Percentiles rank a stretch among this genome's conserved stretches.
phyloP scores from a whole-genome alignment of 2,797 vertebrate species.

The Rhyacichthys aspro region DNA sequence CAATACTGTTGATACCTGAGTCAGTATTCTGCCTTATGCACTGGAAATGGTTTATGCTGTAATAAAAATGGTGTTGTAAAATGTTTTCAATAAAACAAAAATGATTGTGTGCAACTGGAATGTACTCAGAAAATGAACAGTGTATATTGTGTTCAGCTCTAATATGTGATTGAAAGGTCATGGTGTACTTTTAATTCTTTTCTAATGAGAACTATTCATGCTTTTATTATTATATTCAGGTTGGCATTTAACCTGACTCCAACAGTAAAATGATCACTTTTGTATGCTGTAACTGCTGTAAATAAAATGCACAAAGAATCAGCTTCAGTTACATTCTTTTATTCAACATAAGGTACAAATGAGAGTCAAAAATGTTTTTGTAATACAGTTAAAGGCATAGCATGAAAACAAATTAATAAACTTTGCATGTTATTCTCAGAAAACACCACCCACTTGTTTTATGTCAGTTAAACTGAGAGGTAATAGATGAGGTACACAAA shows the following conservation, averaged over 20 bases:
- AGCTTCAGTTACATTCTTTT: slow-evolving; percentile 45
- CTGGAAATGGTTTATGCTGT: too few species aligned
- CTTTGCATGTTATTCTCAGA: slow-evolving; percentile 23
- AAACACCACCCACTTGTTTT: not conserved
- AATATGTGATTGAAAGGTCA: not conserved
- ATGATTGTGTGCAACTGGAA: too few species aligned
- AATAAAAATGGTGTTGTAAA: too few species aligned
- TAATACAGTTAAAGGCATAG: slow-evolving; percentile 13
- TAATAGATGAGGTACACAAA: slow-evolving; percentile 38
- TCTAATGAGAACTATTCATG: slow-evolving; percentile 20
- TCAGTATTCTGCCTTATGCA: too few species aligned
- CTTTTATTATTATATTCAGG: slow-evolving; percentile 17
- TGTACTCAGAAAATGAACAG: not conserved
- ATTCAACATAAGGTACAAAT: slow-evolving; percentile 47
- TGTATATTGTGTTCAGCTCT: not conserved
- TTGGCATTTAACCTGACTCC: slow-evolving; percentile 5
- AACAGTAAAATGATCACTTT: too few species aligned
- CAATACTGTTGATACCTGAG: too few species aligned
- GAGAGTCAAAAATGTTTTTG: slow-evolving; percentile 27
- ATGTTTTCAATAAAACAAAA: too few species aligned
- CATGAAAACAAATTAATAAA: slow-evolving; percentile 9
- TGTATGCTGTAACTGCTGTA: too few species aligned
- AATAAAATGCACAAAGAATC: slow-evolving; percentile 49
- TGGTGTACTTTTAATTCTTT: slow-evolving; percentile 1
- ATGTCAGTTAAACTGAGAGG: slow-evolving; percentile 27